phyloP scores from a whole-genome alignment of 1,140 invertebrate genomes.

The Ephestia elutella region DNA sequence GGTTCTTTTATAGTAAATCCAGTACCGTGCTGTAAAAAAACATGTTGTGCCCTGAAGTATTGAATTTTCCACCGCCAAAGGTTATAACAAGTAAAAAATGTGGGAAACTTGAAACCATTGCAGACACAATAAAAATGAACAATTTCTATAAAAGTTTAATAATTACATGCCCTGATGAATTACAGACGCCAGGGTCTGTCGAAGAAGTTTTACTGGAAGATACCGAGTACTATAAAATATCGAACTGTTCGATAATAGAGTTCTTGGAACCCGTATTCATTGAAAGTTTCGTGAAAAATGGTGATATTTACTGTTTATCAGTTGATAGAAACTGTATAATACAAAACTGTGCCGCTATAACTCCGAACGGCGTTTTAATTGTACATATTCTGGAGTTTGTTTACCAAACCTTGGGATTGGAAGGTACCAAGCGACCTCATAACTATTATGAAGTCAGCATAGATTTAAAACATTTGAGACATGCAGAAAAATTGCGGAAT shows the following conservation, averaged over 20 bases:
- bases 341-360: conserved; percentile 50
- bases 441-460: conserved; percentile 50
- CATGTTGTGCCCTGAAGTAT: conserved; percentile 59
- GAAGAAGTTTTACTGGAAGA: conserved; percentile 46
- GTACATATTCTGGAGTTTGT: conserved; percentile 45
- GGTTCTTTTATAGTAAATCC: background rate
- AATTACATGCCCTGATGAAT: conserved; percentile 56
- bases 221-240: conserved; percentile 53
- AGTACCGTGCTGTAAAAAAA: background rate
- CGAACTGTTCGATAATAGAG: conserved; percentile 38
- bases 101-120: conserved; percentile 25
- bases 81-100: conserved; percentile 31
- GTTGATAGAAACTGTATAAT: conserved; percentile 47
- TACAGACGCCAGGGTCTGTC: conserved; percentile 36
- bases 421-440: conserved; percentile 45
- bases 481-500: conserved; percentile 28
- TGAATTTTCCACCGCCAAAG: conserved; percentile 54
- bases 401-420: conserved; percentile 54
- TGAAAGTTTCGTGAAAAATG: conserved; percentile 52
- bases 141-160: conserved; percentile 55
- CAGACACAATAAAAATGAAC: conserved; percentile 36
- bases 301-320: conserved; percentile 47
- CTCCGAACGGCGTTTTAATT: conserved; percentile 50
- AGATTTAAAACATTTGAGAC: conserved; percentile 40
- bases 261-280: conserved; percentile 50